Evolutionary conservation across 2,797 vertebrate species (phyloP).

Genomic region (Notamacropus eugenii): DNA sequence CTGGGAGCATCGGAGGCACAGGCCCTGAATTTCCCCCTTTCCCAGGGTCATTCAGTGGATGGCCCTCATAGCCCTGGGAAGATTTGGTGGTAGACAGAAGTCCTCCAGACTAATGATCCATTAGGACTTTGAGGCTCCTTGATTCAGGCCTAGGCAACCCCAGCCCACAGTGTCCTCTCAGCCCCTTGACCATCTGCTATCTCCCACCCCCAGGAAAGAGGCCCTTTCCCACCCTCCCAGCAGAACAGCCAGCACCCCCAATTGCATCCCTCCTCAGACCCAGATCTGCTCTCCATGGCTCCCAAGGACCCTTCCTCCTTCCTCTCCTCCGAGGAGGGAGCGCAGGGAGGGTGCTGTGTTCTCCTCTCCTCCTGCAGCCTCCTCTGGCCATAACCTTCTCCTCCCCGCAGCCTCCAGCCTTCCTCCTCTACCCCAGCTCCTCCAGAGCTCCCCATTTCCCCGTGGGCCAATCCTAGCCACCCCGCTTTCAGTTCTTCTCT

Average conservation of each 20-base stretch:
- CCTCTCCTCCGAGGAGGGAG: neutral
- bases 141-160: neutral
- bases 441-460: neutral
- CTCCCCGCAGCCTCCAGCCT: conserved; percentile 41
- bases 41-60: neutral
- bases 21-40: neutral
- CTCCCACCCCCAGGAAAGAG: conserved; percentile 27
- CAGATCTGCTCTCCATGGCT: conserved; percentile 32
- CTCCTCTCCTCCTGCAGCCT: conserved; percentile 60
- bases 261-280: conserved; percentile 16
- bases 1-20: neutral
- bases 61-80: neutral
- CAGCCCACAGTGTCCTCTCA: neutral
- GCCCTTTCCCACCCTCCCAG: conserved; percentile 16
- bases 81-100: conserved; percentile 2
- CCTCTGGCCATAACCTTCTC: conserved; percentile 61
- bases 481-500: neutral
- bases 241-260: neutral
- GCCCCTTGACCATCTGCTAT: neutral
- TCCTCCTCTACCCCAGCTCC: neutral
- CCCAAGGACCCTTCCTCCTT: conserved; percentile 51
- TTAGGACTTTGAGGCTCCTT: conserved; percentile 1
- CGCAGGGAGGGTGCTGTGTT: conserved; percentile 42
- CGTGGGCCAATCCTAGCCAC: neutral
- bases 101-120: conserved; percentile 7